Evolutionary conservation across 2,797 vertebrate species (phyloP).

Genomic region (Pempheris klunzingeri): DNA sequence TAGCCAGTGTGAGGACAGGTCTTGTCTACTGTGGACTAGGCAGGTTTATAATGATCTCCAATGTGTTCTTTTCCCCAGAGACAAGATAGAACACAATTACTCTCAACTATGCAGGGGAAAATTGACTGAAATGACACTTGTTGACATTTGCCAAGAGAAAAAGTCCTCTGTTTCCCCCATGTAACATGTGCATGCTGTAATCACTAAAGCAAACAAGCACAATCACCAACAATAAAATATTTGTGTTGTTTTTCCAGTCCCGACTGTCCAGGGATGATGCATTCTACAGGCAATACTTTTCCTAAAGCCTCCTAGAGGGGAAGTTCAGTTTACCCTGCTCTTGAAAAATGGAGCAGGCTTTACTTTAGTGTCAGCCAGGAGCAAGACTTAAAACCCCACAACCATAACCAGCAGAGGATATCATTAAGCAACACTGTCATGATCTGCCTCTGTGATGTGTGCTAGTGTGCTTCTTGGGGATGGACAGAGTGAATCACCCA

Average conservation of each 20-base stretch:
- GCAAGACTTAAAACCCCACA: constrained; percentile 59
- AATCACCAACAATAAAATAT: not conserved
- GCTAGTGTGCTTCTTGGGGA: constrained; percentile 37
- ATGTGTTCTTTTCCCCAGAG: constrained; percentile 36
- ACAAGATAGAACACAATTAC: constrained; percentile 53
- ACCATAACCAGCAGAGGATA: constrained; percentile 50
- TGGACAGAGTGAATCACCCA: constrained; percentile 36
- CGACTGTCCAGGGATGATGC: constrained; percentile 49
- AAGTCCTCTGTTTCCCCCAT: no score
- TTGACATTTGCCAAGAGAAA: constrained; percentile 31
- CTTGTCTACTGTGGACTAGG: constrained; percentile 8
- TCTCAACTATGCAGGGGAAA: constrained; percentile 40
- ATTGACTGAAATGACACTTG: constrained; percentile 54
- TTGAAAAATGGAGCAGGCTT: constrained; percentile 64
- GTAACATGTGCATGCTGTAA: not conserved
- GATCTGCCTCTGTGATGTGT: constrained; percentile 53
- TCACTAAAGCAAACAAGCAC: not conserved
- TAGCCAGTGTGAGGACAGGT: constrained; percentile 23
- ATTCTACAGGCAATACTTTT: constrained; percentile 47
- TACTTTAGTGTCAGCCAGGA: constrained; percentile 62
- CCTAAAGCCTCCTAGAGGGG: constrained; percentile 50
- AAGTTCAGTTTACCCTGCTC: constrained; percentile 54
- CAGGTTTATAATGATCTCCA: constrained; percentile 46
- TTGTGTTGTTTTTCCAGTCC: not conserved
- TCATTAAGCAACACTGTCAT: constrained; percentile 56